Percentiles rank a stretch among this genome's conserved stretches.
Evolutionary conservation across 2,797 vertebrate genomes (phyloP).

Genomic region (Austrolebias charrua): DNA sequence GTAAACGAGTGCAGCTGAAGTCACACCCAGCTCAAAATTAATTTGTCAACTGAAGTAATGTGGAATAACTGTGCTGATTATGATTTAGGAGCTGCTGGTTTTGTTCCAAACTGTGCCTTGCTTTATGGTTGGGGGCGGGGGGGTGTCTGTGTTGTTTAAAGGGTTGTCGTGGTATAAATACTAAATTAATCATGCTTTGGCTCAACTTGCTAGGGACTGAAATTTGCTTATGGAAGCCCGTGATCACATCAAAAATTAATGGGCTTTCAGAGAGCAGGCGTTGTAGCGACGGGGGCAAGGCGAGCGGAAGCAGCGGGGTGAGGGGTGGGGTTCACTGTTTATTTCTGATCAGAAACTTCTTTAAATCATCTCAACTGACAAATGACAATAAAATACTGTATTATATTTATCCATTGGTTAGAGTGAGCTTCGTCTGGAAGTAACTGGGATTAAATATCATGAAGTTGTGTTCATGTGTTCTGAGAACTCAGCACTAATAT

Average conservation of each 20-base stretch:
- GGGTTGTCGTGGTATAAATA: conserved; percentile 83
- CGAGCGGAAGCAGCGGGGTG: too few species aligned
- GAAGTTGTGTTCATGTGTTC: conserved; percentile 45
- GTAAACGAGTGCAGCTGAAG: conserved; percentile 21
- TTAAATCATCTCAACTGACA: conserved; percentile 19
- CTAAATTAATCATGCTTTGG: conserved; percentile 98
- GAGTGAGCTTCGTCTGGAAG: conserved; percentile 32
- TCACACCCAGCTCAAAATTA: conserved; percentile 44
- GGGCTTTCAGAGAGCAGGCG: conserved; percentile 81
- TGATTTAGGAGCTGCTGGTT: conserved; percentile 77
- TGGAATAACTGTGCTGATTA: conserved; percentile 72
- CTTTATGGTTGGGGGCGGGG: conserved; percentile 62
- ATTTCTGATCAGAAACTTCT: conserved; percentile 38
- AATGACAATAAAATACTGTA: conserved; percentile 14
- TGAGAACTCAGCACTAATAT: conserved; percentile 42
- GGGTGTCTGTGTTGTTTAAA: conserved; percentile 76
- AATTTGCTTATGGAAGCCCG: conserved; percentile 95
- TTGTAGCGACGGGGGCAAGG: conserved; percentile 66
- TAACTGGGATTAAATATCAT: conserved; percentile 54
- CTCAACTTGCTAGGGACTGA: conserved; percentile 92
- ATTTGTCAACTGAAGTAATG: conserved; percentile 66
- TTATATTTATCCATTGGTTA: too few species aligned
- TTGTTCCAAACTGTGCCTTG: conserved; percentile 75
- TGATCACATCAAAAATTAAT: conserved; percentile 98
- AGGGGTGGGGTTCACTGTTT: conserved; percentile 48